phyloP scores from a whole-genome alignment of 92 coral and sea anemone species.

The Isaurus tuberculatus region DNA sequence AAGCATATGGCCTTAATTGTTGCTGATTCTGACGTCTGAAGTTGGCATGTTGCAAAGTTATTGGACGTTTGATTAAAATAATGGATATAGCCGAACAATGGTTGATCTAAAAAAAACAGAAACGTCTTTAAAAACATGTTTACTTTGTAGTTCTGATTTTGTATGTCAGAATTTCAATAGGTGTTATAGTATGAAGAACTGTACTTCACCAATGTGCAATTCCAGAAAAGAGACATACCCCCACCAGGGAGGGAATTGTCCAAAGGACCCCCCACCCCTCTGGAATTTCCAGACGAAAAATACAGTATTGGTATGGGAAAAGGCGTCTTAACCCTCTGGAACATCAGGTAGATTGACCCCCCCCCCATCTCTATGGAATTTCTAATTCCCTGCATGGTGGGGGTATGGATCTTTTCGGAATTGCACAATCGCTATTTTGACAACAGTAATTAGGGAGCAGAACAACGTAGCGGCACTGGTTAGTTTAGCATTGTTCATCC shows the following conservation, averaged over 20 bases:
- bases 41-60: slow-evolving; percentile 11
- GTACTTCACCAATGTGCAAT: background rate
- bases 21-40: background rate
- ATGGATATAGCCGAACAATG: slow-evolving; percentile 1
- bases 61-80: background rate
- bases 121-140: background rate
- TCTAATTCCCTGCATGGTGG: background rate
- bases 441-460: slow-evolving; percentile 12
- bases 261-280: slow-evolving; percentile 33
- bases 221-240: background rate
- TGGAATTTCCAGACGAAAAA: slow-evolving; percentile 26
- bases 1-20: slow-evolving; percentile 14
- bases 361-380: background rate
- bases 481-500: slow-evolving; percentile 10
- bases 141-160: slow-evolving; percentile 1
- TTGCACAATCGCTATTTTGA: slow-evolving; percentile 4
- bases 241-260: slow-evolving; percentile 17
- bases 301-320: slow-evolving; percentile 13
- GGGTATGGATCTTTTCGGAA: background rate
- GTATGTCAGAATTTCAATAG: slow-evolving; percentile 3
- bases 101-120: slow-evolving; percentile 1
- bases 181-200: slow-evolving; percentile 3
- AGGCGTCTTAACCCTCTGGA: background rate
- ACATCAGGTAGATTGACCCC: slow-evolving; percentile 16
- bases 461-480: slow-evolving; percentile 19